Percentiles rank a stretch among this genome's conserved stretches.
Conservation (phyloP, 2,797 vertebrate genomes). For the Numenius phaeopus region DNA sequence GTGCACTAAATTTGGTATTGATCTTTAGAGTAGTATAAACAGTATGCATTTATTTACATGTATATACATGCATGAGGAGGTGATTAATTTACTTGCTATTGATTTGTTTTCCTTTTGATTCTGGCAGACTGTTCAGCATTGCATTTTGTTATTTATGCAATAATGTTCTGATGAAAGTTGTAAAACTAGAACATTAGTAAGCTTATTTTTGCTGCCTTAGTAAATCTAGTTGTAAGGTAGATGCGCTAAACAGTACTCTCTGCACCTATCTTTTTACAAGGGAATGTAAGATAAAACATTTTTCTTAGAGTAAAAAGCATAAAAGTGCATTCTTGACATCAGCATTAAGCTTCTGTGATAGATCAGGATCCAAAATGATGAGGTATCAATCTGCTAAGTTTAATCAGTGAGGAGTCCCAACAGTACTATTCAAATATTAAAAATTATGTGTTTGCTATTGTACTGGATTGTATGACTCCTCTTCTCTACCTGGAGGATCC, state of each 20-base stretch:
- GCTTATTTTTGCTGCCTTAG: neutral
- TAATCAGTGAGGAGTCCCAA: neutral
- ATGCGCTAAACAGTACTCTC: neutral
- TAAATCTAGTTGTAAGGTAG: neutral
- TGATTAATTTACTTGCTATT: neutral
- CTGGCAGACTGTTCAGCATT: neutral
- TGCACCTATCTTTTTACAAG: neutral
- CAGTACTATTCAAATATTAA: neutral
- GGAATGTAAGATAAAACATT: neutral
- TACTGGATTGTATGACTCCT: neutral
- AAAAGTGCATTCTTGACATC: neutral
- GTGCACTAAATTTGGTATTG: constrained; percentile 1
- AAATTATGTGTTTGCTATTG: neutral
- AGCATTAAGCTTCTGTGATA: neutral
- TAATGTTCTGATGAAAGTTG: neutral
- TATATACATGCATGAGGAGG: neutral
- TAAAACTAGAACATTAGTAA: neutral
- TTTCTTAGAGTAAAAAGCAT: neutral
- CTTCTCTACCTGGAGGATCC: neutral
- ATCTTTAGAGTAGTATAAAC: neutral
- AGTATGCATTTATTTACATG: constrained; percentile 27
- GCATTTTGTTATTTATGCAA: neutral
- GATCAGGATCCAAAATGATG: neutral
- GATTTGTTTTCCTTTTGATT: constrained; percentile 38
- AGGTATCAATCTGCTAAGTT: neutral